Conservation (phyloP, 2,113 vertebrate genomes). For the Oreochromis spilurus region DNA sequence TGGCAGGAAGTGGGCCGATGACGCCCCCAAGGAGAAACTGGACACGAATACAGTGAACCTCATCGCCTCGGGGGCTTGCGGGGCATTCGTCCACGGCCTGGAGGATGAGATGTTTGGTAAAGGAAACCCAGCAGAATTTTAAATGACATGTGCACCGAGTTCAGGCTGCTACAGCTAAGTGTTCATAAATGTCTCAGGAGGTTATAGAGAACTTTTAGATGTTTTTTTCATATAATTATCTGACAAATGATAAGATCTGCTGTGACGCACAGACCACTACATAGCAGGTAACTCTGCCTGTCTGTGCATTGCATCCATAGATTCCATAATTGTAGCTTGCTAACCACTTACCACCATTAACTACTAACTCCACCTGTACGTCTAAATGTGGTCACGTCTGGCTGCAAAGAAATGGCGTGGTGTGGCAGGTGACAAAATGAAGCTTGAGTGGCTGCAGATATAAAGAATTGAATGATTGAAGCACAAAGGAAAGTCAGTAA, state of each 20-base stretch:
- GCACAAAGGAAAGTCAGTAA: not conserved
- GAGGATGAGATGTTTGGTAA: slow-evolving; percentile 98
- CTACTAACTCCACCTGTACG: not conserved
- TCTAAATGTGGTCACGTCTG: not conserved
- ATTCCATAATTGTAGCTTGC: not conserved
- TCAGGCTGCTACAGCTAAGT: not conserved
- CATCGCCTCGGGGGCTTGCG: slow-evolving; percentile 94
- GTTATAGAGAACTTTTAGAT: rapidly evolving
- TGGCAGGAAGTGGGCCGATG: slow-evolving; percentile 94
- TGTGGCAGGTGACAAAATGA: not conserved
- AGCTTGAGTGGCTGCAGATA: not conserved
- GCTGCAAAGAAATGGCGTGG: not conserved
- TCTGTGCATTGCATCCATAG: not conserved
- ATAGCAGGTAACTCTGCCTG: not conserved
- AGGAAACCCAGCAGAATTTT: slow-evolving; percentile 1
- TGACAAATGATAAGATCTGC: not conserved
- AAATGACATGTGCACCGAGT: rapidly evolving
- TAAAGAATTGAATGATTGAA: not conserved
- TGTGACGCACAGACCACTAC: not conserved
- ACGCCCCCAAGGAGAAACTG: slow-evolving; percentile 91
- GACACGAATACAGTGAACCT: slow-evolving; percentile 91
- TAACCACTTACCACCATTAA: not conserved
- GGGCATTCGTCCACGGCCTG: slow-evolving; percentile 94
- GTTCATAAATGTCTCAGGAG: not conserved
- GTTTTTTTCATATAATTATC: not conserved